These are phyloP conservation scores for Nothobranchius kuhntae DNA, from an alignment of 2,113 vertebrate species.

Conservation along the genomic window DNA sequence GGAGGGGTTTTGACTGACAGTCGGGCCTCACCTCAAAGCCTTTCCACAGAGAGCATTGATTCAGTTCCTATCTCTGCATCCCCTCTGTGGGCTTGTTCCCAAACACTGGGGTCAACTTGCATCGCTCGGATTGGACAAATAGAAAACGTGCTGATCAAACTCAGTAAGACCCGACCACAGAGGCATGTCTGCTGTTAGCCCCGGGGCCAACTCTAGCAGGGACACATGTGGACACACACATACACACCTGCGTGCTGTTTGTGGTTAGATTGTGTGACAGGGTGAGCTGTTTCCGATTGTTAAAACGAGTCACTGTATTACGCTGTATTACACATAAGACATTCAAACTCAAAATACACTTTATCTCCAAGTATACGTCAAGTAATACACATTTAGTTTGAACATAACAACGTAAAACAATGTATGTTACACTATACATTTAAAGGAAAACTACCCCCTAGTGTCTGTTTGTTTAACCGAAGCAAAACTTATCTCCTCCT, in stretches of 20 bases:
- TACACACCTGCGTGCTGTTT: conserved; percentile 44
- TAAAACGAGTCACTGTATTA: conserved; percentile 34
- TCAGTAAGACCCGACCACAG: conserved; percentile 45
- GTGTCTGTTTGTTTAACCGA: too few relatives aligned
- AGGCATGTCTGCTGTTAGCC: conserved; percentile 61
- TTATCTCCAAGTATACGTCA: conserved; percentile 14
- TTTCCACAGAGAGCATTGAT: conserved; percentile 45
- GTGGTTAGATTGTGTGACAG: conserved; percentile 41
- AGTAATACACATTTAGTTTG: too few relatives aligned
- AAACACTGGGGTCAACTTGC: conserved; percentile 63
- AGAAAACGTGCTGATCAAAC: conserved; percentile 61
- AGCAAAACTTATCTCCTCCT: too few relatives aligned
- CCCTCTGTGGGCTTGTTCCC: conserved; percentile 45
- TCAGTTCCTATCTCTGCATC: conserved; percentile 54
- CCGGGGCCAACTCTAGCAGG: conserved; percentile 44
- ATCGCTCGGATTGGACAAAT: conserved; percentile 61
- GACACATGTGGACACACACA: conserved; percentile 24
- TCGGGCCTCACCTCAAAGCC: conserved; percentile 44
- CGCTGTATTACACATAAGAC: conserved; percentile 13
- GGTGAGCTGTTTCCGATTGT: conserved; percentile 42
- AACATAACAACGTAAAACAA: too few relatives aligned
- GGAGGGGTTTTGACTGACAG: conserved; percentile 59
- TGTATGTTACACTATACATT: too few relatives aligned
- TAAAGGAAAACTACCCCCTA: too few relatives aligned
- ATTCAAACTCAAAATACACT: conserved; percentile 26